Base-by-base conservation (phyloP, 2,797 vertebrate genomes). In the Emys orbicularis region DNA sequence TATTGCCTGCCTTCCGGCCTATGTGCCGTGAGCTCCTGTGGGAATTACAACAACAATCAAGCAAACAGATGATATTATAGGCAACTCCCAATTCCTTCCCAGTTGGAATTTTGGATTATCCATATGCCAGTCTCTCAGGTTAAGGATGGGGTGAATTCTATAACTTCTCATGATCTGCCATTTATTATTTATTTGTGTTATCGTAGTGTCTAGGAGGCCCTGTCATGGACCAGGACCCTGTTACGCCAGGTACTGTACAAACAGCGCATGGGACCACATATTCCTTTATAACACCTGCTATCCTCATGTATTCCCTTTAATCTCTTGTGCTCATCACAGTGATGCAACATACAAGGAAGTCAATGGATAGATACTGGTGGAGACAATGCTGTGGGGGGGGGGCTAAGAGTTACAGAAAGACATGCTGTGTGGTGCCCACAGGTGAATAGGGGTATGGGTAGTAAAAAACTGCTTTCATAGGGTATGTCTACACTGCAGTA, bases 261-360 rank as follows among this genome's bases (percentile, higher is more conserved):
- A n/a, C 61, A n/a, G 0, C 1, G 9, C 19, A 4, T 80, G 53
- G 59, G 87, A 72, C 21, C 31, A 3, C 0, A 1, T 31, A 8
- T 52, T 9, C 34, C 81, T 54, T 77, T 61, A 3, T 50, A 27
- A 79, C 1, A 8, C 1, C 50, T 88, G 8, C 6, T 90, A 16
- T n/a, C 44, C 79, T 1, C 3, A 16, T n/a, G 53, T 74, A 0
- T 41, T 23, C 68, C 37, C 37, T 74, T 74, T 15, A 44, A 13
- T 44, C 5, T 13, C 72, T 44, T 27, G 21, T 41, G 25, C 34
- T 68, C 34, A 19, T 10, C 72, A 74, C 6, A 27, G 12, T 74
- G 41, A 12, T 74, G 12, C 41, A 74, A 74, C 25, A 12, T 74
- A 44, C 72, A 44, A 74, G 41, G 27, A 83, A 95, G 72, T 82